These are phyloP conservation scores for Pollenia griseotomentosa DNA, from an alignment of 2,888 invertebrate species.

Conservation along the genomic window DNA sequence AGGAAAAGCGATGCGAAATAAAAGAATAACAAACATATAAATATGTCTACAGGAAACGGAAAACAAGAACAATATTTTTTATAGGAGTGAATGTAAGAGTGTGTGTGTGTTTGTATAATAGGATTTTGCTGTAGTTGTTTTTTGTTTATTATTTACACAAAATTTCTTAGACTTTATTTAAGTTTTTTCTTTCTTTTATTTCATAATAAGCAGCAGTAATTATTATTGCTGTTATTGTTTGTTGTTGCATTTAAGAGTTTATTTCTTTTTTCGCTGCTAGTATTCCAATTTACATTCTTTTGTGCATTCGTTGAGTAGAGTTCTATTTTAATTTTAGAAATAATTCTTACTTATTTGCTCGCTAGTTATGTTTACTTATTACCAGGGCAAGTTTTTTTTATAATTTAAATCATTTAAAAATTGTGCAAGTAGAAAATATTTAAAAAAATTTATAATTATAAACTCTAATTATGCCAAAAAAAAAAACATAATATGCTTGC, in stretches of 20 bases:
- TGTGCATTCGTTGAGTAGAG: conserved; percentile 5
- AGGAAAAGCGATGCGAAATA: background rate
- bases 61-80: conserved; percentile 13
- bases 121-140: background rate
- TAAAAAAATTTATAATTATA: too few relatives aligned
- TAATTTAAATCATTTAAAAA: too few relatives aligned
- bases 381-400: background rate
- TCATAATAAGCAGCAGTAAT: conserved; percentile 19
- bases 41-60: conserved; percentile 23
- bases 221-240: background rate
- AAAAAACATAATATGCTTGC: too few relatives aligned
- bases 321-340: conserved; percentile 14
- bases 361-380: conserved; percentile 1
- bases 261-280: background rate
- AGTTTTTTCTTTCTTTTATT: background rate
- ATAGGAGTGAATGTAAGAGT: too few relatives aligned
- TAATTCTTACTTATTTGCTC: conserved; percentile 16
- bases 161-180: conserved; percentile 12
- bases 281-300: background rate
- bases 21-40: conserved; percentile 3
- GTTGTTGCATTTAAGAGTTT: background rate
- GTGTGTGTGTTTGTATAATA: background rate
- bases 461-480: too few relatives aligned
- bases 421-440: too few relatives aligned
- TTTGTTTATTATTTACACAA: conserved; percentile 18